Evolutionary conservation across 2,797 vertebrate genomes (phyloP).

Genomic region (Mus minutoides): DNA sequence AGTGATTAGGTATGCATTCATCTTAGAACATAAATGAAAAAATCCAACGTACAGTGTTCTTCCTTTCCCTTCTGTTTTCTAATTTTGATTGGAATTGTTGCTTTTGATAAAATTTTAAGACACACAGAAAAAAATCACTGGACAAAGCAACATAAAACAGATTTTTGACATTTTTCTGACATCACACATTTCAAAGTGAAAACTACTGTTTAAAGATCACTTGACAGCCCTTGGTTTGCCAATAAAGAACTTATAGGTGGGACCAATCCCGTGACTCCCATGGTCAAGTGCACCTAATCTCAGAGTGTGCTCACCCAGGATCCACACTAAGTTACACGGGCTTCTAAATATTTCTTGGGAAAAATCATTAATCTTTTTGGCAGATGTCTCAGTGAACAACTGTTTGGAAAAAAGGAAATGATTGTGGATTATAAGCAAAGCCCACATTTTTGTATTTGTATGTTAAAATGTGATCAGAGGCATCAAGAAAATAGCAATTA

Average conservation of each 20-base stretch:
- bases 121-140: background rate
- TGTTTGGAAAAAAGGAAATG: background rate
- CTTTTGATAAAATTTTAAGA: background rate
- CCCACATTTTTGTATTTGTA: background rate
- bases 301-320: background rate
- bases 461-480: background rate
- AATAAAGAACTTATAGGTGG: background rate
- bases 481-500: conserved; percentile 27
- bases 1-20: background rate
- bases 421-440: background rate
- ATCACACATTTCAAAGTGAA: background rate
- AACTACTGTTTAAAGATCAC: background rate
- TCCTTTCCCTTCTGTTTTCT: background rate
- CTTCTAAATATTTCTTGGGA: background rate
- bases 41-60: background rate
- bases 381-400: background rate
- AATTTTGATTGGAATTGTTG: background rate
- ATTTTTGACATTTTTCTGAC: conserved; percentile 3
- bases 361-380: background rate
- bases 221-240: background rate
- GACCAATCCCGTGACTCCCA: background rate
- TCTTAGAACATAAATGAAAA: background rate
- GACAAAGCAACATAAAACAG: background rate
- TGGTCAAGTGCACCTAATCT: background rate
- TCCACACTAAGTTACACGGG: background rate